Evolutionary conservation across 2,113 vertebrate species (phyloP).

Genomic region (Cacatua alba): DNA sequence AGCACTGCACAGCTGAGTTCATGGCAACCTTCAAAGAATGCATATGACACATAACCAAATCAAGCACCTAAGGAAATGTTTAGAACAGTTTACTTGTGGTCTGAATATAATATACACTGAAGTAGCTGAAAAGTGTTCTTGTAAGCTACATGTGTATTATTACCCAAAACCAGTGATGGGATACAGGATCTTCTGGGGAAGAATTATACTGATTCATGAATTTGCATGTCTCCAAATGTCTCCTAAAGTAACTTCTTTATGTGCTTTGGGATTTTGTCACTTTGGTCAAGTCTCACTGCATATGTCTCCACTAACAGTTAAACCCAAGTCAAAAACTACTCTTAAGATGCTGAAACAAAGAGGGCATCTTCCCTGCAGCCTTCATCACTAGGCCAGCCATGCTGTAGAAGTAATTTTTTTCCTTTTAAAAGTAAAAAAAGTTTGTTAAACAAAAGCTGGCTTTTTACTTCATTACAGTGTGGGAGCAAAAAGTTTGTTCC

Average conservation of each 20-base stretch:
- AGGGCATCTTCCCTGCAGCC: not conserved
- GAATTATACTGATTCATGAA: not conserved
- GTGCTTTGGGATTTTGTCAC: not conserved
- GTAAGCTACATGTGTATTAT: not conserved
- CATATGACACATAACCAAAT: not conserved
- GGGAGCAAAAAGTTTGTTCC: not conserved
- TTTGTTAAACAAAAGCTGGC: not conserved
- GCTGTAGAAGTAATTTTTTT: not conserved
- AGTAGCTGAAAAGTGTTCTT: not conserved
- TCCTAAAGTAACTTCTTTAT: not conserved
- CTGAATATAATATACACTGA: not conserved
- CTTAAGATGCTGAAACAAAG: not conserved
- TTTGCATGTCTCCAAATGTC: not conserved
- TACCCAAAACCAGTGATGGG: not conserved
- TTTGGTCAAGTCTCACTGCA: not conserved
- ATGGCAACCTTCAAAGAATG: not conserved
- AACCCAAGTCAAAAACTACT: not conserved
- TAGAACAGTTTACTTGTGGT: not conserved
- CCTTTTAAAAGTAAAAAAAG: not conserved
- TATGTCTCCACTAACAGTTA: not conserved
- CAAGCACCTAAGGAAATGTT: not conserved
- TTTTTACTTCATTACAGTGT: not conserved
- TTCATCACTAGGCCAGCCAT: not conserved
- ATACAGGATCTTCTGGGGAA: not conserved
- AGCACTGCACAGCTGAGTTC: not conserved